phyloP scores from a whole-genome alignment of 2,888 invertebrate species.

The Shargacucullia verbasci region DNA sequence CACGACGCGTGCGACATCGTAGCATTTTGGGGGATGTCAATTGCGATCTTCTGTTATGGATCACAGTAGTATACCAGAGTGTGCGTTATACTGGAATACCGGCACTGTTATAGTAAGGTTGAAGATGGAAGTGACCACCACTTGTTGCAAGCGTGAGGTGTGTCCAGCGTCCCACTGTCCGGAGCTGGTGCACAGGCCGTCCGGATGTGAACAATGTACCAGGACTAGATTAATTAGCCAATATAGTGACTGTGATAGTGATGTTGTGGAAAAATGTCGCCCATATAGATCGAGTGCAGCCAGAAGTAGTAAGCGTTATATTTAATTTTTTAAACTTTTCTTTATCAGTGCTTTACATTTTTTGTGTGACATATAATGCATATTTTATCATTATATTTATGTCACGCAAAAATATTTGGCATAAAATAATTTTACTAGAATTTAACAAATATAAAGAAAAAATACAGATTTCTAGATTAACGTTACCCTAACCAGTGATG shows the following conservation, averaged over 20 bases:
- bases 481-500: background rate
- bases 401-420: constrained; percentile 6
- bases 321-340: constrained; percentile 40
- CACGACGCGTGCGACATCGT: constrained; percentile 83
- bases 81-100: constrained; percentile 76
- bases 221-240: constrained; percentile 82
- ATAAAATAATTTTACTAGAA: background rate
- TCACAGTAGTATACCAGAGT: constrained; percentile 78
- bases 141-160: constrained; percentile 62
- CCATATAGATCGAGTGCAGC: constrained; percentile 78
- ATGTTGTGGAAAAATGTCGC: constrained; percentile 76
- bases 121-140: constrained; percentile 74
- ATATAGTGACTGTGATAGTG: constrained; percentile 87
- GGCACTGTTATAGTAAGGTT: constrained; percentile 82
- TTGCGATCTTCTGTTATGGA: constrained; percentile 81
- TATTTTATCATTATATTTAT: constrained; percentile 1
- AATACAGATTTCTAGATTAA: background rate
- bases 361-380: constrained; percentile 2
- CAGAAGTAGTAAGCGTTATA: constrained; percentile 82
- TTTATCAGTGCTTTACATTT: constrained; percentile 12
- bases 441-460: background rate
- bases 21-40: constrained; percentile 81
- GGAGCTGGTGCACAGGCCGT: constrained; percentile 65
- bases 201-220: constrained; percentile 81
- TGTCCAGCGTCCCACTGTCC: constrained; percentile 61